phyloP scores from a whole-genome alignment of 2,113 vertebrate genomes.

The Callopanchax toddi region DNA sequence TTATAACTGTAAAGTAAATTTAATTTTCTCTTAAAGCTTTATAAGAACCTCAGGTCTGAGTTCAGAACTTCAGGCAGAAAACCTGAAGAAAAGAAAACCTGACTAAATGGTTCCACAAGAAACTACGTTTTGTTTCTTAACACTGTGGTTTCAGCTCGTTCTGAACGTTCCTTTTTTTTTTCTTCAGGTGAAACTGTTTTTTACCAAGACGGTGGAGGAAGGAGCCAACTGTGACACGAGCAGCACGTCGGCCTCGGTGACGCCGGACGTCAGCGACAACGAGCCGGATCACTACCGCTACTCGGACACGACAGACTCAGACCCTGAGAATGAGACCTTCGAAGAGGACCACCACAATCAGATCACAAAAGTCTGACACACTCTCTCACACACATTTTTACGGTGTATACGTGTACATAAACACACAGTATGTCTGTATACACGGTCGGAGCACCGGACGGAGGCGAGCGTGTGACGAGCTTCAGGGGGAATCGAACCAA shows the following conservation, averaged over 20 bases:
- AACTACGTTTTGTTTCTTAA: too few relatives aligned
- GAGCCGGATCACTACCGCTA: constrained; percentile 99
- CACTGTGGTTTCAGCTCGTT: background rate
- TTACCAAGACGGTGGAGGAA: constrained; percentile 97
- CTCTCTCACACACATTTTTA: background rate
- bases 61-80: too few relatives aligned
- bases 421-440: constrained; percentile 6
- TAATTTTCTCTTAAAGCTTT: too few relatives aligned
- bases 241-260: constrained; percentile 93
- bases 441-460: constrained; percentile 12
- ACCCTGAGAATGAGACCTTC: constrained; percentile 95
- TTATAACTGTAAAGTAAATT: too few relatives aligned
- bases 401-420: constrained; percentile 15
- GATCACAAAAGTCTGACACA: constrained; percentile 94
- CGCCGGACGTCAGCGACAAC: constrained; percentile 97
- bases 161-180: constrained; percentile 1
- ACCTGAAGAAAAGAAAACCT: too few relatives aligned
- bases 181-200: constrained; percentile 92
- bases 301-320: constrained; percentile 98
- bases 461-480: constrained; percentile 6
- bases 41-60: too few relatives aligned
- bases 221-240: constrained; percentile 90
- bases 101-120: too few relatives aligned
- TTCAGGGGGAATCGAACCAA: constrained; percentile 22
- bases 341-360: constrained; percentile 95